These are phyloP conservation scores for Todus mexicanus DNA, from an alignment of 2,797 vertebrate genomes.

Conservation along the genomic window DNA sequence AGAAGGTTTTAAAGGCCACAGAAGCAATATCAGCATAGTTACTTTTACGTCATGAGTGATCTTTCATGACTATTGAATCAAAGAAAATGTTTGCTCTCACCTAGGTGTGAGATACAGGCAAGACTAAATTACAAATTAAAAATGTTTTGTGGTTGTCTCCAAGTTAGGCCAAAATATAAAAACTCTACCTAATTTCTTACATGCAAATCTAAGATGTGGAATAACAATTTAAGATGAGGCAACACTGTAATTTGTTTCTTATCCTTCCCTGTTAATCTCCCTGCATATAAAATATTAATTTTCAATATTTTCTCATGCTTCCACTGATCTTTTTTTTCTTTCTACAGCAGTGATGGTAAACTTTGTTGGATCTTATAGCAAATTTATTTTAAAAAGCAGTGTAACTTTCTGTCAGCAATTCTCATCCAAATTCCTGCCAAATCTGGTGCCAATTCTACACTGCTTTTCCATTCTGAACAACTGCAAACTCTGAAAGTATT, in stretches of 20 bases:
- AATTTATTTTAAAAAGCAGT: background rate
- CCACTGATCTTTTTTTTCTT: background rate
- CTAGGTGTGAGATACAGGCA: background rate
- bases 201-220: background rate
- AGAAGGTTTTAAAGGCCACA: background rate
- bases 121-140: background rate
- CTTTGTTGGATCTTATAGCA: background rate
- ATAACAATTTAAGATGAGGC: background rate
- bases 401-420: background rate
- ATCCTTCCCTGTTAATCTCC: background rate
- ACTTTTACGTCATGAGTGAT: background rate
- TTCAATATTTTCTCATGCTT: background rate
- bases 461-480: background rate
- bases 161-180: background rate
- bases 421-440: background rate
- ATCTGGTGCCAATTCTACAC: background rate
- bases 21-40: background rate
- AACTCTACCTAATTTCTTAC: background rate
- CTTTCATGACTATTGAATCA: background rate
- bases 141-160: background rate
- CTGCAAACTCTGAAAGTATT: background rate
- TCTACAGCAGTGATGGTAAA: background rate
- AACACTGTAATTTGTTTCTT: background rate
- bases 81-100: background rate
- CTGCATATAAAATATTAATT: background rate